Conservation (phyloP, 2,113 vertebrate genomes). For the Perca fluviatilis region DNA sequence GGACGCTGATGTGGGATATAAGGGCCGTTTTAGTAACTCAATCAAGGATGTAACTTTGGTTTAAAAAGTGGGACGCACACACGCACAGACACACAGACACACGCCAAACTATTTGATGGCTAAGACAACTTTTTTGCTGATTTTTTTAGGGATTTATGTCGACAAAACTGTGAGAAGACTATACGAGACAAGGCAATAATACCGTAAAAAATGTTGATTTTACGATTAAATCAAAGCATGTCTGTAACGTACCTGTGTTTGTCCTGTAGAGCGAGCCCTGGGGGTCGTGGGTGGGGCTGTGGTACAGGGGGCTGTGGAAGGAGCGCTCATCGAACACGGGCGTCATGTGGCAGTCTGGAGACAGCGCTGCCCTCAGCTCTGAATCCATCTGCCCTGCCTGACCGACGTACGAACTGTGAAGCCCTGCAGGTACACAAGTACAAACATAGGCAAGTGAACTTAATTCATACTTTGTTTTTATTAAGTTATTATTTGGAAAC, state of each 20-base stretch:
- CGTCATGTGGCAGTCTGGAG: slow-evolving; percentile 94
- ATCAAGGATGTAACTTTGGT: too few species aligned
- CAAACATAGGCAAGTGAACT: background rate
- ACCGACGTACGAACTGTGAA: slow-evolving; percentile 83
- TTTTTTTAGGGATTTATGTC: too few species aligned
- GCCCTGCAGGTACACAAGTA: slow-evolving; percentile 65
- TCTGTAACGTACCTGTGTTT: slow-evolving; percentile 85
- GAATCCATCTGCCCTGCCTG: slow-evolving; percentile 84
- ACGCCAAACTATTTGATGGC: too few species aligned
- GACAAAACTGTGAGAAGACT: too few species aligned
- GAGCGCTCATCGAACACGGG: slow-evolving; percentile 93
- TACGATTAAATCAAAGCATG: too few species aligned
- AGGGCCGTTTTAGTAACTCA: background rate
- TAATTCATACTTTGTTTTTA: background rate
- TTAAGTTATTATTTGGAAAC: background rate
- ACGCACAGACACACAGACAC: too few species aligned
- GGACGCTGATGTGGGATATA: background rate
- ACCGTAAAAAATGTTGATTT: too few species aligned
- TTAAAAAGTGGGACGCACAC: too few species aligned
- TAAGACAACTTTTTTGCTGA: too few species aligned
- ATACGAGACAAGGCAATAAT: too few species aligned
- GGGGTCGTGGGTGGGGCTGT: slow-evolving; percentile 82
- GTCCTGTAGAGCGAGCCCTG: slow-evolving; percentile 85
- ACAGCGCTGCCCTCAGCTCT: slow-evolving; percentile 88
- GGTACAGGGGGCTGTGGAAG: slow-evolving; percentile 85